Conservation (phyloP, 2,888 invertebrate species). For the Acleris emargana region DNA sequence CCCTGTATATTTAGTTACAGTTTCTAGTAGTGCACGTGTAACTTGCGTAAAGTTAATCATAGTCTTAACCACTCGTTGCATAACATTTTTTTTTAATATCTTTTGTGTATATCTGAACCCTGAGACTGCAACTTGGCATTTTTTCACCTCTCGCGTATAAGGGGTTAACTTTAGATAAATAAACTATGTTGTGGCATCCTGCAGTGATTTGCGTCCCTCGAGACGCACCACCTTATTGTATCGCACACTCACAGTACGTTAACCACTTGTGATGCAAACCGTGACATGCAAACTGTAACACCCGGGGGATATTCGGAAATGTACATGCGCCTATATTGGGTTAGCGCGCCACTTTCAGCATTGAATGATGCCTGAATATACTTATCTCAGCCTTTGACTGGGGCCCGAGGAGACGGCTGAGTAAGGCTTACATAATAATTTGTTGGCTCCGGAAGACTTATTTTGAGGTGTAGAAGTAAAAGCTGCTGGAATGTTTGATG, state of each 20-base stretch:
- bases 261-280: slow-evolving; percentile 74
- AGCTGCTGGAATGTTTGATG: too few species aligned
- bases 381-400: slow-evolving; percentile 50
- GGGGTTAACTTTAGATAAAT: slow-evolving; percentile 38
- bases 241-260: slow-evolving; percentile 23
- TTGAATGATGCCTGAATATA: slow-evolving; percentile 50
- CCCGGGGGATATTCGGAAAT: slow-evolving; percentile 55
- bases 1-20: too few species aligned
- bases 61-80: too few species aligned
- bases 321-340: slow-evolving; percentile 60
- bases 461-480: background rate
- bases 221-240: slow-evolving; percentile 36
- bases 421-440: slow-evolving; percentile 22
- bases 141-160: slow-evolving; percentile 28
- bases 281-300: slow-evolving; percentile 60
- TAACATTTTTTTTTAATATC: too few species aligned
- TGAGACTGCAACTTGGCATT: too few species aligned
- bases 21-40: too few species aligned
- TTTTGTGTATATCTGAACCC: too few species aligned
- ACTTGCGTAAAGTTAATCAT: too few species aligned
- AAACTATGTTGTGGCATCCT: slow-evolving; percentile 36
- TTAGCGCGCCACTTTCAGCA: slow-evolving; percentile 52
- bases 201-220: slow-evolving; percentile 35
- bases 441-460: slow-evolving; percentile 1
- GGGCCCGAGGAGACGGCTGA: slow-evolving; percentile 29